These are phyloP conservation scores for Mormoops blainvillei DNA, from an alignment of 2,113 vertebrate species.

Conservation along the genomic window DNA sequence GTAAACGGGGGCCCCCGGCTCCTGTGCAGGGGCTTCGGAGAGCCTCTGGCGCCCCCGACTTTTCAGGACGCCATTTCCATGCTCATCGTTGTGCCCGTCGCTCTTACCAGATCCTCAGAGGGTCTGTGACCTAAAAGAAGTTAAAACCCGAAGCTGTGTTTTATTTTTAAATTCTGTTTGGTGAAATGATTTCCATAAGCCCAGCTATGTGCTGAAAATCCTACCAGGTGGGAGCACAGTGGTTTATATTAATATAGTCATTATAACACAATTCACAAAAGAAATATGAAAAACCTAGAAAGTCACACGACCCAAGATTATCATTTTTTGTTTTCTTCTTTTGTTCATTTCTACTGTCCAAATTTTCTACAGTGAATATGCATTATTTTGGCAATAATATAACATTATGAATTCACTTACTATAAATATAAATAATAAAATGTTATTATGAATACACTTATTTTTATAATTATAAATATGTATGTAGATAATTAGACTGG, in stretches of 20 bases:
- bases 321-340: background rate
- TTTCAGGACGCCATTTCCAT: background rate
- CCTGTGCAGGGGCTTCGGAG: too few species aligned
- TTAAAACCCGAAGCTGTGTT: background rate
- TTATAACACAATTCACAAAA: background rate
- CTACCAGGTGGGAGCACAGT: background rate
- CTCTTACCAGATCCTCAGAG: background rate
- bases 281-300: background rate
- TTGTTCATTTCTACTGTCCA: background rate
- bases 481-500: background rate
- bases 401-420: constrained; percentile 4
- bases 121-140: background rate
- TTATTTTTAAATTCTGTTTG: background rate
- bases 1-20: background rate
- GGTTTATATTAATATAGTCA: background rate
- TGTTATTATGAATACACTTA: constrained; percentile 4
- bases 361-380: background rate
- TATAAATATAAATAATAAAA: constrained; percentile 53
- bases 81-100: background rate
- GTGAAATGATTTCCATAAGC: background rate
- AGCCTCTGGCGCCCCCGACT: background rate
- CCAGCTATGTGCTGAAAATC: background rate
- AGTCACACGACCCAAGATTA: background rate
- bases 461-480: constrained; percentile 51
- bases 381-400: constrained; percentile 52